Base-by-base conservation (phyloP, 2,888 invertebrate genomes). In the Oegoconia quadripuncta region DNA sequence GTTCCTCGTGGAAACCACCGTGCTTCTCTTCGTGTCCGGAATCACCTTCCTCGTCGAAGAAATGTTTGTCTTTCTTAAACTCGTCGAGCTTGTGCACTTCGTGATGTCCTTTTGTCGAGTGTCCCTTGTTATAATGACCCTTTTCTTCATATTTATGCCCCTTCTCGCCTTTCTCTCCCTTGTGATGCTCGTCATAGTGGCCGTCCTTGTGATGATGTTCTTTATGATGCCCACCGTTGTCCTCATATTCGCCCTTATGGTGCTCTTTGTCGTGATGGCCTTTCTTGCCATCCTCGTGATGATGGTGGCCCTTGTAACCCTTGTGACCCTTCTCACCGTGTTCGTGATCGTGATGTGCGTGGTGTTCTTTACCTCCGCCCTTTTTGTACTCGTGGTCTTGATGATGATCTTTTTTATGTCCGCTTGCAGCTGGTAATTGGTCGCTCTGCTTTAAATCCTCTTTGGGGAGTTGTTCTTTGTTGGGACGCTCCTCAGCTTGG, bases 31-130 rank as follows among this genome's bases (percentile, higher is more conserved):
- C 93, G 55, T 93, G 93, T 0, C 93, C 95, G 28, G 92, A 91
- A 59, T 94, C 94, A 54, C 95, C 94, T 59, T 94, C 92, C 75
- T 95, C 95, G 55, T 95, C 95, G 73, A 92, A 95, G 90, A 94
- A 95, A 64, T 94, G 92, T 65, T 95, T 95, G 61, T 95, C 93
- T 73, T 95, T 95, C 69, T 95, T 94, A 77, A 91, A 94, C 75
- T 95, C 95, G 72, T 96, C 94, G 44, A 93, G 77, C 64, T 96
- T 95, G 77, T 96, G 94, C 5, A 95, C 89, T 69, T 95, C 93
- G 67, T 96, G 95, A 52, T 94, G 93, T 40, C 96, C 95, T 73
- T 95, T 94, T 52, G 95, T 95, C 46, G 92, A 93, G 77, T 95
- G 95, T 0, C 95, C 95, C 64, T 95, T 95, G 47, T 93, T 93